Evolutionary conservation across 2,113 vertebrate genomes (phyloP), one percentile per base, ranked within the genome.

Genomic region (Cathartes aura): DNA sequence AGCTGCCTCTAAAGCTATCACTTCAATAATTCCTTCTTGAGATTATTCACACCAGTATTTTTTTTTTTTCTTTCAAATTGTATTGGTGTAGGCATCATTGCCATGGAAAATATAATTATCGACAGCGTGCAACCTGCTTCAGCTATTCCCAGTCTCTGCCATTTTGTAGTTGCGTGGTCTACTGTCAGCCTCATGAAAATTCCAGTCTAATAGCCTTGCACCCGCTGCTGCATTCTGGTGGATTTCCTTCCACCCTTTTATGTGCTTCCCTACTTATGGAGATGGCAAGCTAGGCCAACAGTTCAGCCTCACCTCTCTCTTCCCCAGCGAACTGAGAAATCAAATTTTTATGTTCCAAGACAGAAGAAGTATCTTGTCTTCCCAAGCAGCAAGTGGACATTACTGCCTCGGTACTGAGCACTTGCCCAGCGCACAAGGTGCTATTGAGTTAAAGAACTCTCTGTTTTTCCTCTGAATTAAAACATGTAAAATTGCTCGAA

Each of bases 161-260:
- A 76, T 96, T 96, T 97, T 96, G n/a, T 94, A 83, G 13, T 85
- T 93, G 96, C 82, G 93, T 97, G 90, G 94, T 78, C 91, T 87
- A 32, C 34, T 80, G 82, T 94, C 92, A 97, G 63, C 60, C 79
- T 94, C 92, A 80, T 88, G 92, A 96, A 98, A 97, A 86, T 90
- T 96, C 87, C 67, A 82, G 36, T 89, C 82, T 95, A 94, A 91
- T 92, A 90, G 91, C 82, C 71, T 82, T 96, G 91, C 76, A 85
- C 91, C 93, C 89, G 87, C 96, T 98, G 96, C 91, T 97, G 81
- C 74, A 53, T 97, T 93, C 91, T 91, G 87, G 84, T 94, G 90
- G 82, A 80, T 97, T 97, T 97, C 92, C 78, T 96, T 97, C 93
- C 55, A 83, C 81, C 47, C 68, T 94, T 97, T 95, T 87, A 60